These are phyloP conservation scores for Drosophila arizonae DNA, from an alignment of 1,140 invertebrate genomes.

Conservation along the genomic window DNA sequence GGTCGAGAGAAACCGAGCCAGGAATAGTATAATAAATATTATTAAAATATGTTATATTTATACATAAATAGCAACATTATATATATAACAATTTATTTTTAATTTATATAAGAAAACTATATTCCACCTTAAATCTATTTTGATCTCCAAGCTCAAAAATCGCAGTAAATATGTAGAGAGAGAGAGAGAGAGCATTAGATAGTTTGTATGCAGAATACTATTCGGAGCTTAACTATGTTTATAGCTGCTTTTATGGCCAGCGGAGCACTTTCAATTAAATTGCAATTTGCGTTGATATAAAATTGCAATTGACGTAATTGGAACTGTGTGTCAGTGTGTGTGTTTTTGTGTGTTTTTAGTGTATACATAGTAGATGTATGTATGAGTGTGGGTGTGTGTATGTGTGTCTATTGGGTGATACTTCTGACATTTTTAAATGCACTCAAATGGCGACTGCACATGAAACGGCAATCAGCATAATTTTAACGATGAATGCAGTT, in stretches of 20 bases:
- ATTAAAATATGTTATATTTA: no score
- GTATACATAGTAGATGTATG: background rate
- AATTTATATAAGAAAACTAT: no score
- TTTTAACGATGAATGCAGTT: constrained; percentile 52
- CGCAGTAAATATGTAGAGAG: no score
- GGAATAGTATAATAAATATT: no score
- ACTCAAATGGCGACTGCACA: constrained; percentile 37
- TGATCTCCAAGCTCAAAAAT: no score
- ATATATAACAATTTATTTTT: no score
- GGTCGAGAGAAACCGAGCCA: background rate
- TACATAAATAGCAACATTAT: no score
- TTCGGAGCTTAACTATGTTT: constrained; percentile 9
- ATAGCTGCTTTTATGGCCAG: constrained; percentile 14
- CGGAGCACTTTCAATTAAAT: constrained; percentile 65
- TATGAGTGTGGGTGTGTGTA: background rate
- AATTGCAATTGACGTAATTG: constrained; percentile 55
- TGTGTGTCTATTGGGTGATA: constrained; percentile 17
- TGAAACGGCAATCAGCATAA: constrained; percentile 43
- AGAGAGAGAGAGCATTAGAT: background rate
- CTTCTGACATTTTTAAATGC: constrained; percentile 30
- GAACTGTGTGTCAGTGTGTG: constrained; percentile 9
- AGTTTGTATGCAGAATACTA: background rate
- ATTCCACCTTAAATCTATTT: no score
- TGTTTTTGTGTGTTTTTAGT: background rate
- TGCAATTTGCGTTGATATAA: constrained; percentile 59